Conservation (phyloP, 2,797 vertebrate genomes). For the Salmo trutta region DNA sequence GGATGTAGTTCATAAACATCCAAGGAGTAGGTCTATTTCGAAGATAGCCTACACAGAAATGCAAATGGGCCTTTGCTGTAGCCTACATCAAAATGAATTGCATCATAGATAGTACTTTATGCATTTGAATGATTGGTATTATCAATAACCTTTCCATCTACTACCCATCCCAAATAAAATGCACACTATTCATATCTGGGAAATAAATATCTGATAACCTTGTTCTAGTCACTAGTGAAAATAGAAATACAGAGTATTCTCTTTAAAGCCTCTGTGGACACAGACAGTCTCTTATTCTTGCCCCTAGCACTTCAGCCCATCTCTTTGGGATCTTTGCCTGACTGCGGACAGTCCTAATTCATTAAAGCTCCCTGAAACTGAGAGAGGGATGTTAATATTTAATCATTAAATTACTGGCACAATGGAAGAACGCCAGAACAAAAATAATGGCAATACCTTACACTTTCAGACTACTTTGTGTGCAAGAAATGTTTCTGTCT, state of each 20-base stretch:
- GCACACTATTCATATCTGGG: not conserved
- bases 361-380: slow-evolving; percentile 36
- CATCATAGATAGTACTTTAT: not conserved
- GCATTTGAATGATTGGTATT: not conserved
- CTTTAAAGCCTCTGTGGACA: slow-evolving; percentile 35
- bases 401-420: slow-evolving; percentile 33
- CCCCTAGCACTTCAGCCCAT: slow-evolving; percentile 27
- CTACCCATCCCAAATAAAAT: not conserved
- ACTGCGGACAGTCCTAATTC: slow-evolving; percentile 40
- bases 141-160: not conserved
- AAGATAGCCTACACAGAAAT: not conserved
- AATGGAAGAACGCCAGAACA: slow-evolving; percentile 8
- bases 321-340: slow-evolving; percentile 26
- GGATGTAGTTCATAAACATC: too few species aligned
- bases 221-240: slow-evolving; percentile 10
- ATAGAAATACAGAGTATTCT: slow-evolving; percentile 28
- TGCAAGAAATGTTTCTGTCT: not conserved
- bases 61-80: not conserved
- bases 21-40: too few species aligned
- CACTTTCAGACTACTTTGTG: not conserved
- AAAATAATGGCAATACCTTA: slow-evolving; percentile 9
- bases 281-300: slow-evolving; percentile 24
- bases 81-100: not conserved
- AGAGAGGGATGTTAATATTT: slow-evolving; percentile 35
- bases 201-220: not conserved